Percentiles rank a stretch among this genome's conserved stretches.
phyloP scores from a whole-genome alignment of 2,888 invertebrate species.

The Spisula subtruncata region DNA sequence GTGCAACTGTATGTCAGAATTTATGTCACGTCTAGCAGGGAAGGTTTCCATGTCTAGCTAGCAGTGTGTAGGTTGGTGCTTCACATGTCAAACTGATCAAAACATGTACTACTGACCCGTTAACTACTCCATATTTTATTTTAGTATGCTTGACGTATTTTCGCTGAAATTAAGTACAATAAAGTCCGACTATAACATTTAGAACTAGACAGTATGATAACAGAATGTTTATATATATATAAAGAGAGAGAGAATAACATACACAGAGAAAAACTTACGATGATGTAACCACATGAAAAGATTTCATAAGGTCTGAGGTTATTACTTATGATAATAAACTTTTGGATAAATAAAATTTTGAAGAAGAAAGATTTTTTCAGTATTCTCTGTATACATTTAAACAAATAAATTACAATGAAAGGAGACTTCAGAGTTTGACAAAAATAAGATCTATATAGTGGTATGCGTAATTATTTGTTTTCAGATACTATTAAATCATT shows the following conservation, averaged over 20 bases:
- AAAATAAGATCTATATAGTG: no score
- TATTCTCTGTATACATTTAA: no score
- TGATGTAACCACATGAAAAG: no score
- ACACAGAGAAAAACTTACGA: background rate
- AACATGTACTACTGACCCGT: slow-evolving; percentile 38
- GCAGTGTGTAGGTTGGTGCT: background rate
- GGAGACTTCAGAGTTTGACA: no score
- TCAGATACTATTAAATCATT: no score
- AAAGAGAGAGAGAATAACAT: background rate
- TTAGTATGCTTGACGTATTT: slow-evolving; percentile 22
- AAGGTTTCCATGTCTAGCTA: background rate
- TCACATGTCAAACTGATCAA: background rate
- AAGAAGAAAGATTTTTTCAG: no score
- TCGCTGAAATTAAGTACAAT: slow-evolving; percentile 33
- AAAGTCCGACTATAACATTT: slow-evolving; percentile 15
- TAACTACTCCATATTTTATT: slow-evolving; percentile 17
- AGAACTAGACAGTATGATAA: background rate
- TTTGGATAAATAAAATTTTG: no score
- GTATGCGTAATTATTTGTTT: no score
- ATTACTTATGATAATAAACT: no score
- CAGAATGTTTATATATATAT: background rate
- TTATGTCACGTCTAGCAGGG: background rate
- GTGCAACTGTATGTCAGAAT: background rate
- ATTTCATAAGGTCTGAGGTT: no score
- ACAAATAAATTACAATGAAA: no score